Evolutionary conservation across 2,888 invertebrate genomes (phyloP).

Genomic region (Cephus sareptanus): DNA sequence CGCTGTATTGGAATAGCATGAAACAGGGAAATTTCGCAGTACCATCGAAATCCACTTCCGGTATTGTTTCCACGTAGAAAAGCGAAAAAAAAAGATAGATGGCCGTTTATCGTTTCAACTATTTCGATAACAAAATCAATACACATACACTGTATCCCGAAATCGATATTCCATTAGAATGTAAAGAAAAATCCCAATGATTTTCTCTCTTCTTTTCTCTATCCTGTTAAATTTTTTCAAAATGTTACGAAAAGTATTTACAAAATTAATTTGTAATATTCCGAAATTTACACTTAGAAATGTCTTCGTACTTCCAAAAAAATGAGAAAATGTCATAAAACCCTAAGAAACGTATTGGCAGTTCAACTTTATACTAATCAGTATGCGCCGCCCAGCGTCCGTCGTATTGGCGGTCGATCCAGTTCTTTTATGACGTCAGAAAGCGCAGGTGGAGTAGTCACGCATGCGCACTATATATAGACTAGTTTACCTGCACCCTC

Average conservation of each 20-base stretch:
- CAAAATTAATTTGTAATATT: background rate
- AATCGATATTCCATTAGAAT: background rate
- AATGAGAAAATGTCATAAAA: constrained; percentile 19
- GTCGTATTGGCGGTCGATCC: constrained; percentile 26
- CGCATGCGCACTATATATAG: constrained; percentile 14
- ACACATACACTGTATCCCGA: background rate
- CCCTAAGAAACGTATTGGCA: background rate
- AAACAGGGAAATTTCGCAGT: constrained; percentile 2
- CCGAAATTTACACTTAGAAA: constrained; percentile 21
- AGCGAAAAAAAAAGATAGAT: background rate
- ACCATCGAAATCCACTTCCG: background rate
- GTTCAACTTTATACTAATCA: constrained; percentile 23
- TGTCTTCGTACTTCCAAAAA: constrained; percentile 22
- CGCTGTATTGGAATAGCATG: constrained; percentile 1
- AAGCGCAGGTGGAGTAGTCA: constrained; percentile 15
- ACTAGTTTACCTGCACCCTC: background rate
- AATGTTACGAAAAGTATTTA: background rate
- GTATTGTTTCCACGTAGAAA: background rate
- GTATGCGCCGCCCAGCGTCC: constrained; percentile 24
- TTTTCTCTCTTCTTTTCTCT: no score
- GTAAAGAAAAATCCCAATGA: background rate
- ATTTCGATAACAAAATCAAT: background rate
- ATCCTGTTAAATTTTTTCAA: background rate
- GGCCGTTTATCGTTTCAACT: background rate
- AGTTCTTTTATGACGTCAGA: constrained; percentile 22